These are phyloP conservation scores for Tangara arthus DNA, from an alignment of 2,797 vertebrate species.

Conservation along the genomic window DNA sequence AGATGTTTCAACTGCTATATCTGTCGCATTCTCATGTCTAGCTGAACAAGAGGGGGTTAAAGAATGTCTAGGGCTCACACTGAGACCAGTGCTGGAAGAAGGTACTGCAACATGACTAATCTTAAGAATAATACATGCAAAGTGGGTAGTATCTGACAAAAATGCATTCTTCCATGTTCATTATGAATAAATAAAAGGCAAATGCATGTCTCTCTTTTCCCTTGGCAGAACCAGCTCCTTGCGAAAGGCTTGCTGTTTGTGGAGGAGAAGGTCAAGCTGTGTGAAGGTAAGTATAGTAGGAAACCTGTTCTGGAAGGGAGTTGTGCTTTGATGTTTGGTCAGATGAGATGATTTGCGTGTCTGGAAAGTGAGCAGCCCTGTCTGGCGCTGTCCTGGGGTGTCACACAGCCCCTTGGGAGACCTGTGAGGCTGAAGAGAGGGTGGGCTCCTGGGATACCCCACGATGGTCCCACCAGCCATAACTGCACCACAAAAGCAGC, in stretches of 20 bases:
- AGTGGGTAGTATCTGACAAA: background rate
- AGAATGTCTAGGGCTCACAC: background rate
- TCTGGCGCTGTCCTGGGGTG: background rate
- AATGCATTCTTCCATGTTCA: background rate
- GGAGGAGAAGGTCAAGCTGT: conserved; percentile 86
- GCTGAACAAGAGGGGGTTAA: background rate
- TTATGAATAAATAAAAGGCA: conserved; percentile 10
- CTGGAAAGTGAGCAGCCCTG: background rate
- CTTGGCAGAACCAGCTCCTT: conserved; percentile 91
- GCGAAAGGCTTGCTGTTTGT: conserved; percentile 86
- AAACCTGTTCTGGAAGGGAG: background rate
- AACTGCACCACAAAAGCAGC: background rate
- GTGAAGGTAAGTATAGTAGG: conserved; percentile 78
- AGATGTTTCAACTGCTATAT: background rate
- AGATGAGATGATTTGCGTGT: background rate
- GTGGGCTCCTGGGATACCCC: too few relatives aligned
- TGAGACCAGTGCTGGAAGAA: background rate
- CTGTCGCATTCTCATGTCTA: background rate
- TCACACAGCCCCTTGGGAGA: background rate
- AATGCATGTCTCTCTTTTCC: conserved; percentile 58
- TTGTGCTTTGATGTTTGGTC: conserved; percentile 2
- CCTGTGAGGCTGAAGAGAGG: background rate
- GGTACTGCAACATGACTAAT: background rate
- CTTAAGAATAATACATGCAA: background rate
- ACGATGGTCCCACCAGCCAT: background rate